These are phyloP conservation scores for Pachypsylla venusta DNA, from an alignment of 1,140 invertebrate genomes.

Conservation along the genomic window DNA sequence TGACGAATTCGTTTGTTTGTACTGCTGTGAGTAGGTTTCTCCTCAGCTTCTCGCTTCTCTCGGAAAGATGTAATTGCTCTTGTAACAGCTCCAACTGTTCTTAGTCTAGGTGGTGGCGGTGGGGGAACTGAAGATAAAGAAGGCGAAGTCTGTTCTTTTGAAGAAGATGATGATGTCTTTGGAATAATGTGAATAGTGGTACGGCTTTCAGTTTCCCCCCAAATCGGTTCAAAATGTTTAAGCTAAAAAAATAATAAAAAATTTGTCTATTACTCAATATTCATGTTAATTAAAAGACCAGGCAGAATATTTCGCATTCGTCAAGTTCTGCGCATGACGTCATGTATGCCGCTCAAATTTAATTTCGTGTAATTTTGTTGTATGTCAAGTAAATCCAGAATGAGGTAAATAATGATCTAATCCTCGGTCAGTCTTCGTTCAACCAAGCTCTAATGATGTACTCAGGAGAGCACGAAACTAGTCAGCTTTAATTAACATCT, in stretches of 20 bases:
- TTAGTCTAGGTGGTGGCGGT: slow-evolving; percentile 34
- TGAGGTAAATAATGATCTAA: no score
- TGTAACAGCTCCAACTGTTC: slow-evolving; percentile 45
- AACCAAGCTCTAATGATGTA: no score
- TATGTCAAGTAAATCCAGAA: no score
- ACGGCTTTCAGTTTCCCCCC: slow-evolving; percentile 48
- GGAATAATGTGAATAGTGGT: neutral
- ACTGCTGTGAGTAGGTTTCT: neutral
- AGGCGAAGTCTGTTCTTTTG: slow-evolving; percentile 10
- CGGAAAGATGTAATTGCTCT: slow-evolving; percentile 36
- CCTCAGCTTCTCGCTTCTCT: slow-evolving; percentile 24
- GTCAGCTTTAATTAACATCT: no score
- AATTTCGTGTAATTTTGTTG: no score
- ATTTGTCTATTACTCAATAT: no score
- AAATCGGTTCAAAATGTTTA: slow-evolving; percentile 90
- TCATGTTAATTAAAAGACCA: no score
- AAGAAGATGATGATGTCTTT: neutral
- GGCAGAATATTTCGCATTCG: no score
- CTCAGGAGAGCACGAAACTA: no score
- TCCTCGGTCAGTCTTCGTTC: no score
- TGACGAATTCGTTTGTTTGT: neutral
- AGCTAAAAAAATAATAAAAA: slow-evolving; percentile 38
- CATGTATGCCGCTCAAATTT: no score
- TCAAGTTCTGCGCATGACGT: no score
- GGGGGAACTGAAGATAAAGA: slow-evolving; percentile 29